phyloP scores from a whole-genome alignment of 2,888 invertebrate species.

The Zhengitettix transpicula region DNA sequence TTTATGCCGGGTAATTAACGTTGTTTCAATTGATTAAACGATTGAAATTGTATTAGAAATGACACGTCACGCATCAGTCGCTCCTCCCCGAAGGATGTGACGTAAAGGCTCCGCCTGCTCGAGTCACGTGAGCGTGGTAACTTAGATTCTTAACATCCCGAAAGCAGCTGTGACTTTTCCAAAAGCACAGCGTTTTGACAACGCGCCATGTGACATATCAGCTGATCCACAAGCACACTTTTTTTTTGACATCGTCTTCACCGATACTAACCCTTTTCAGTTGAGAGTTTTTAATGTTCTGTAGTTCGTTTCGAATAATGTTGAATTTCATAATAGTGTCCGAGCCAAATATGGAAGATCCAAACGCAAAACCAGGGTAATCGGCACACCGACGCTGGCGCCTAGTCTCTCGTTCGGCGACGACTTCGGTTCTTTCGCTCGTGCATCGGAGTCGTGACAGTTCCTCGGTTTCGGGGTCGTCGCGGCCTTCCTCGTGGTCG shows the following conservation, averaged over 20 bases:
- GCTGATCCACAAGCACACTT: background rate
- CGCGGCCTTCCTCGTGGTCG: slow-evolving; percentile 39
- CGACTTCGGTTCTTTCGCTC: slow-evolving; percentile 74
- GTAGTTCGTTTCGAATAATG: slow-evolving; percentile 90
- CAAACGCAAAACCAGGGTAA: slow-evolving; percentile 83
- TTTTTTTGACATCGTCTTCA: no score
- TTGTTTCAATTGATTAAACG: no score
- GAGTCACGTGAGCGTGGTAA: slow-evolving; percentile 1
- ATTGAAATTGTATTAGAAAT: no score
- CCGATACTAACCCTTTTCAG: slow-evolving; percentile 76
- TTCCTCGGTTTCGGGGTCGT: slow-evolving; percentile 60
- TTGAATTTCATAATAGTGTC: slow-evolving; percentile 97
- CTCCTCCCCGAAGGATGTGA: background rate
- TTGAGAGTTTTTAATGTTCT: slow-evolving; percentile 93
- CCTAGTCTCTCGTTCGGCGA: slow-evolving; percentile 65
- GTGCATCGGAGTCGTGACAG: slow-evolving; percentile 73
- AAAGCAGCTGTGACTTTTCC: background rate
- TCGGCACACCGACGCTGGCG: slow-evolving; percentile 69
- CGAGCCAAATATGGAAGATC: slow-evolving; percentile 83
- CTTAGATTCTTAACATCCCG: slow-evolving; percentile 1
- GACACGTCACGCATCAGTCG: no score
- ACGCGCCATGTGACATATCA: background rate
- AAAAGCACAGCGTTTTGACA: background rate
- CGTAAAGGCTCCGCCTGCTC: slow-evolving; percentile 2
- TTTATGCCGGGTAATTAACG: no score